Conservation (phyloP, 2,888 invertebrate species). For the Cacoxenus indagator region DNA sequence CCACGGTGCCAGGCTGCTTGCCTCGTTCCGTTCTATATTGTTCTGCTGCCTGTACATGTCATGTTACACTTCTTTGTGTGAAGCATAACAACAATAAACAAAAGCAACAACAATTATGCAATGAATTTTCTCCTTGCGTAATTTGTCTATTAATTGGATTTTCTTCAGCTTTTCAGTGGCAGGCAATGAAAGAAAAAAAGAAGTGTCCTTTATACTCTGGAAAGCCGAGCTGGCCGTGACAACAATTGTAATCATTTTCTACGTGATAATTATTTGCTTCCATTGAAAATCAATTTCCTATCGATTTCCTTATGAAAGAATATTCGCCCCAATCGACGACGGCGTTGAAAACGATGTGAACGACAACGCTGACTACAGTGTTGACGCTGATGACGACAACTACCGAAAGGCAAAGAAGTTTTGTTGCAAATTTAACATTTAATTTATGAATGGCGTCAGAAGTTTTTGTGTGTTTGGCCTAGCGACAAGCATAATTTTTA, state of each 20-base stretch:
- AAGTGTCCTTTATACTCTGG: neutral
- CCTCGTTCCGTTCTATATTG: neutral
- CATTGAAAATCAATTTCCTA: conserved; percentile 60
- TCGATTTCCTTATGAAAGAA: conserved; percentile 49
- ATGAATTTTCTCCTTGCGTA: conserved; percentile 16
- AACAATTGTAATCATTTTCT: conserved; percentile 31
- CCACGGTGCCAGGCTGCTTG: neutral
- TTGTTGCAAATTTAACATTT: conserved; percentile 59
- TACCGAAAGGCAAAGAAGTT: conserved; percentile 37
- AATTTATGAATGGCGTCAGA: conserved; percentile 52
- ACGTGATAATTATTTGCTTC: conserved; percentile 52
- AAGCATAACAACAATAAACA: neutral
- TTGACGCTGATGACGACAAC: neutral
- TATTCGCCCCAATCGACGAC: conserved; percentile 29
- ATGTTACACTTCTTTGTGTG: neutral
- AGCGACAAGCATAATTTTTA: neutral
- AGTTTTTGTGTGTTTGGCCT: neutral
- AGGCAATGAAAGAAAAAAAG: conserved; percentile 9
- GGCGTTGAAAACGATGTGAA: neutral
- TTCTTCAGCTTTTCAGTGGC: conserved; percentile 27
- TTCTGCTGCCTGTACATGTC: neutral
- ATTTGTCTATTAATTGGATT: conserved; percentile 43
- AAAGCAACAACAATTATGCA: neutral
- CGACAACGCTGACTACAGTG: neutral
- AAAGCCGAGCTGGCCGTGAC: conserved; percentile 20